A percentile compares a stretch with the other conserved stretches of the same genome.
Evolutionary conservation across 2,113 vertebrate genomes (phyloP).

Genomic region (Amazona guildingii): DNA sequence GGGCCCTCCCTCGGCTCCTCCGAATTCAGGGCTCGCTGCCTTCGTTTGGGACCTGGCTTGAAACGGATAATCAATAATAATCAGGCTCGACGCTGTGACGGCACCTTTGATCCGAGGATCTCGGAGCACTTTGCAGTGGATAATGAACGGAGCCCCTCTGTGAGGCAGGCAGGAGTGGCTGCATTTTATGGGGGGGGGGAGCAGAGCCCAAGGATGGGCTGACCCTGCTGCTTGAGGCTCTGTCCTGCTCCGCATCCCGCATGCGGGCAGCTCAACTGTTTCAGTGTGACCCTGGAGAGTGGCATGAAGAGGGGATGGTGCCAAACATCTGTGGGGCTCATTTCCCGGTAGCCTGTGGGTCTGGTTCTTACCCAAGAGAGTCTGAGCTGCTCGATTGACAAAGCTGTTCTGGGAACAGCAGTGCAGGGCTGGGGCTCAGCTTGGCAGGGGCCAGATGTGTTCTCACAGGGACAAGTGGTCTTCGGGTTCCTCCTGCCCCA

Average conservation of each 20-base stretch:
- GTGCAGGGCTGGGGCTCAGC: not conserved
- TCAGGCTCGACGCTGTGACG: slow-evolving; percentile 54
- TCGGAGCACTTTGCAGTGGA: slow-evolving; percentile 46
- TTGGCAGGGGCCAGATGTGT: not conserved
- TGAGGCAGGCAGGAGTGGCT: slow-evolving; percentile 22
- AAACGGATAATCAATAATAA: slow-evolving; percentile 66
- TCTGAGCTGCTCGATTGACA: not conserved
- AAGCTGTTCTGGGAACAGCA: not conserved
- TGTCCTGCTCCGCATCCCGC: not conserved
- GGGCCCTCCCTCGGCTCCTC: slow-evolving; percentile 37
- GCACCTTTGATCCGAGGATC: slow-evolving; percentile 64
- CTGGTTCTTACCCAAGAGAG: not conserved
- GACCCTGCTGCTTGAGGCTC: not conserved
- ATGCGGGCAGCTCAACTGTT: fast-evolving
- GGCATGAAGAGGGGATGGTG: not conserved
- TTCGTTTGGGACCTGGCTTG: slow-evolving; percentile 32
- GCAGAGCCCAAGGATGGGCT: not conserved
- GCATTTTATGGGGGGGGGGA: slow-evolving; percentile 25
- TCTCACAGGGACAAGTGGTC: not conserved
- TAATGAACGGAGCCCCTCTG: slow-evolving; percentile 62
- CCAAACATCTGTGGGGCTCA: not conserved
- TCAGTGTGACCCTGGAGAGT: fast-evolving
- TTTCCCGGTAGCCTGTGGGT: not conserved
- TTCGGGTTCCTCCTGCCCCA: not conserved
- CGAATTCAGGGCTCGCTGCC: slow-evolving; percentile 3